These are phyloP conservation scores for Ornithorhynchus anatinus DNA, from an alignment of 2,113 vertebrate species.

Conservation along the genomic window DNA sequence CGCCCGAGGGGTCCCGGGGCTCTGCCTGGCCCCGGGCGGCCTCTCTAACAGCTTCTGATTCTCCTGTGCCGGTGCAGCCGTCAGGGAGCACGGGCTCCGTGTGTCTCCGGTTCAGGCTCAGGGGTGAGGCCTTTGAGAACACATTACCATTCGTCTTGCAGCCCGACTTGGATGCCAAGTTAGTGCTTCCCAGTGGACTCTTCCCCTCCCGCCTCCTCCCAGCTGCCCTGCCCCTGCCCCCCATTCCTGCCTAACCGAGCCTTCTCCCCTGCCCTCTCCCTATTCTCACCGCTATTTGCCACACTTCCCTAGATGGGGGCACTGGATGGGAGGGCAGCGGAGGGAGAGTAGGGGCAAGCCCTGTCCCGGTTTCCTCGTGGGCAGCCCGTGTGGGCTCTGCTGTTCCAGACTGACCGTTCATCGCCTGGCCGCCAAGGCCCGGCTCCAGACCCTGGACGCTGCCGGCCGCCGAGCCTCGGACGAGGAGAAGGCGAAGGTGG, in stretches of 20 bases:
- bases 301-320: no score
- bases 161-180: slow-evolving; percentile 39
- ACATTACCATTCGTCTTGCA: slow-evolving; percentile 41
- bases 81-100: slow-evolving; percentile 17
- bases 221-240: no score
- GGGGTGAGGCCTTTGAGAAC: slow-evolving; percentile 26
- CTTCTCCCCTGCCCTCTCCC: neutral
- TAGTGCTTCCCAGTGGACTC: neutral
- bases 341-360: no score
- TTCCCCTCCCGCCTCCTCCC: neutral
- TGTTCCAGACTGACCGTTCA: slow-evolving; percentile 76
- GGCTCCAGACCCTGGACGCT: slow-evolving; percentile 72
- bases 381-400: no score
- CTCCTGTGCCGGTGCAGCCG: slow-evolving; percentile 15
- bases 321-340: no score
- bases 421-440: slow-evolving; percentile 71
- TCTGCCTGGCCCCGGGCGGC: neutral
- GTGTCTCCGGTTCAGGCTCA: slow-evolving; percentile 38
- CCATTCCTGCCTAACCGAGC: neutral
- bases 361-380: no score
- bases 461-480: neutral
- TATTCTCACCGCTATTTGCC: no score
- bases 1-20: no score
- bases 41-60: neutral
- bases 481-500: slow-evolving; percentile 53